Conservation (phyloP, 2,113 vertebrate species). For the Nesoenas mayeri region DNA sequence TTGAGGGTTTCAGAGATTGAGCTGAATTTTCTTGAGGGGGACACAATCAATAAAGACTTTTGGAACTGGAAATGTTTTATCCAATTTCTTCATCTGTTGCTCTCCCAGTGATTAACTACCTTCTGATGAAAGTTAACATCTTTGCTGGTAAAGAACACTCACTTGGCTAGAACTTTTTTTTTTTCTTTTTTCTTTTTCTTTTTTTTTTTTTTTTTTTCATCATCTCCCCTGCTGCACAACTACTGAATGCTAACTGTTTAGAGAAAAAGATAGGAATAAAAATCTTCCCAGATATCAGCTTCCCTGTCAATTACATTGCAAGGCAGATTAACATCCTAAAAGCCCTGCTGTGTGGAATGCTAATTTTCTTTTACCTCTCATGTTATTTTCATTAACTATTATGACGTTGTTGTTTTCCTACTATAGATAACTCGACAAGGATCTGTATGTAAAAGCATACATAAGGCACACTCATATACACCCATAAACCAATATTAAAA, state of each 20-base stretch:
- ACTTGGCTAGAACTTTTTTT: constrained; percentile 8
- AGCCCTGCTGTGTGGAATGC: constrained; percentile 27
- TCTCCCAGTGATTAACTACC: constrained; percentile 58
- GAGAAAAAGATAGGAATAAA: constrained; percentile 41
- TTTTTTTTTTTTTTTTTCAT: neutral
- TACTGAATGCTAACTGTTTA: neutral
- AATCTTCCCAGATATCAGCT: constrained; percentile 39
- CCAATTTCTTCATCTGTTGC: constrained; percentile 57
- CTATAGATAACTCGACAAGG: neutral
- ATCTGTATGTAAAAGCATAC: neutral
- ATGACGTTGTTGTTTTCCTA: neutral
- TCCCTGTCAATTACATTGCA: constrained; percentile 47
- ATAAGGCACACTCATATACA: neutral
- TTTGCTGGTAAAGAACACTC: constrained; percentile 42
- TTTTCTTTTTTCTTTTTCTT: too few relatives aligned
- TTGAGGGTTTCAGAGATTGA: constrained; percentile 46
- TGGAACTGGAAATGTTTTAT: constrained; percentile 60
- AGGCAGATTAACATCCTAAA: constrained; percentile 57
- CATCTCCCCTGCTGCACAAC: neutral
- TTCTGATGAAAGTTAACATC: constrained; percentile 44
- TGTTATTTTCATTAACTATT: constrained; percentile 35
- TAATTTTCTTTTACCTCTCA: constrained; percentile 48
- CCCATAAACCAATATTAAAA: neutral
- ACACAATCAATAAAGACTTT: constrained; percentile 67
- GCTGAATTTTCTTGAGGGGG: constrained; percentile 54